Evolutionary conservation across 2,113 vertebrate species (phyloP), one percentile per base, ranked within the genome.

Genomic region (rabbit (Oryctolagus cuniculus)): DNA sequence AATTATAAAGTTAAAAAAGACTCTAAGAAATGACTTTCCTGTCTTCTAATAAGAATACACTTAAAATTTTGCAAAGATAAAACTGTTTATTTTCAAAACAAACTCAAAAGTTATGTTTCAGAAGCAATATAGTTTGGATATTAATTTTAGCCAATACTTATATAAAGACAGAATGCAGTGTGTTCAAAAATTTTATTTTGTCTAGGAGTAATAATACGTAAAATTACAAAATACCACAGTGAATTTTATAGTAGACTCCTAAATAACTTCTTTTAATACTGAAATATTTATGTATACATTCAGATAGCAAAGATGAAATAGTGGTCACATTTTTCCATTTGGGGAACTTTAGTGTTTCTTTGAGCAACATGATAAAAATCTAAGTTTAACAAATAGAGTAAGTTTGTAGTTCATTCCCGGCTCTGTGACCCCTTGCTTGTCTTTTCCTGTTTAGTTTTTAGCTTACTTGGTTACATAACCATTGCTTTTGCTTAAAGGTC

Each of bases 401-500:
- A 96, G 93, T 97, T 97, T 97, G 87, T 97, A 58, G 0, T 95
- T 94, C 94, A 64, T 97, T 96, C 96, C 85, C 53, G 19, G 94
- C 31, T 97, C 66, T 92, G 72, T 97, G 96, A 97, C 96, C 89
- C 96, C 74, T 92, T 75, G 72, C 84, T n/a, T 97, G 49, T 88
- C 91, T 97, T 97, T 97, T 98, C 96, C 89, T 97, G 44, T 98
- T 97, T 98, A 96, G 90, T 90, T 98, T 98, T 97, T 95, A 96
- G 90, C 97, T 98, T 97, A 97, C 93, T 96, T 97, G 0, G 5
- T 98, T 97, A 97, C 16, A 13, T 96, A 97, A 98, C 87, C 97
- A 94, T 97, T 97, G 93, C 51, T 95, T 96, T 92, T 90, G 78
- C 89, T 93, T 97, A 98, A 98, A 98, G 98, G 96, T 98, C 96